Conservation (phyloP, 2,113 vertebrate genomes). For the Engystomops pustulosus region DNA sequence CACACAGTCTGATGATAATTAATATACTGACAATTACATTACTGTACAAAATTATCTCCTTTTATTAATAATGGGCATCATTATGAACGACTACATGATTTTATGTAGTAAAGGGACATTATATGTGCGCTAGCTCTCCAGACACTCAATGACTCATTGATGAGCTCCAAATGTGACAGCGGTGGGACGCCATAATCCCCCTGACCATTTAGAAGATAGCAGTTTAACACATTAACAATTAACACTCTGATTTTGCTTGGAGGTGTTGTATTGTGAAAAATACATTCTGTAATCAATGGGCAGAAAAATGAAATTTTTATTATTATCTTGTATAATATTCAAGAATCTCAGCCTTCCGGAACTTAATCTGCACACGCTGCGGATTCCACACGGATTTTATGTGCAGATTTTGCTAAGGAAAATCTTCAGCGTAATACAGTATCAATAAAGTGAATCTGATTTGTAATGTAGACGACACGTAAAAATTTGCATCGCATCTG, state of each 20-base stretch:
- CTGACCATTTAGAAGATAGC: neutral
- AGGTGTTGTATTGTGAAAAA: slow-evolving; percentile 8
- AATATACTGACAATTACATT: neutral
- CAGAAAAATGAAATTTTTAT: neutral
- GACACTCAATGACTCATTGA: neutral
- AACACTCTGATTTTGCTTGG: neutral
- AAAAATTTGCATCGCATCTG: no score
- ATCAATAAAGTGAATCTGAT: no score
- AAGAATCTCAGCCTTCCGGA: no score
- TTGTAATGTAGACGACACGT: no score
- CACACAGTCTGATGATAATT: slow-evolving; percentile 24
- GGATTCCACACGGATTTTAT: no score
- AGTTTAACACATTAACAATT: neutral
- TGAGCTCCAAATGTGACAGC: neutral
- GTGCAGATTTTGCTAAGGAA: no score
- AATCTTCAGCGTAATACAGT: no score
- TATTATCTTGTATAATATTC: no score
- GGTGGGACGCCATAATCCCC: neutral
- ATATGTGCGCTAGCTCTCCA: neutral
- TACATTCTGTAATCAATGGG: neutral
- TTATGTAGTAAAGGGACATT: neutral
- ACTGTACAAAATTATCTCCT: neutral
- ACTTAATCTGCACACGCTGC: no score
- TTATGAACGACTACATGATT: neutral
- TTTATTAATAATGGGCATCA: neutral